Conservation (phyloP, 30 jellyfish, hydroid and myxozoan species). For the Clytia hemisphaerica region DNA sequence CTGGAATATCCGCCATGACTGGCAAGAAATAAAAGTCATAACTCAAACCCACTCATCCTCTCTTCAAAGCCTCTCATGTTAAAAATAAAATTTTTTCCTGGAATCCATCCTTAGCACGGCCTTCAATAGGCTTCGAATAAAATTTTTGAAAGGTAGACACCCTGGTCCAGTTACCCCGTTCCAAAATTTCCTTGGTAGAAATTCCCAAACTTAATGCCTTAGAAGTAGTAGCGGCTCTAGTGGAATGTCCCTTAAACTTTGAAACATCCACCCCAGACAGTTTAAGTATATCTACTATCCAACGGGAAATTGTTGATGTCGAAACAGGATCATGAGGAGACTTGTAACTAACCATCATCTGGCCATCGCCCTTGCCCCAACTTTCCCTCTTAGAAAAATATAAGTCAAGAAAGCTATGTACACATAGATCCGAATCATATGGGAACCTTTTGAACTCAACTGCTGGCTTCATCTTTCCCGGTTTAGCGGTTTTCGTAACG, state of each 20-base stretch:
- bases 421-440: neutral
- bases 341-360: neutral
- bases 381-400: neutral
- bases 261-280: too few species aligned
- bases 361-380: neutral
- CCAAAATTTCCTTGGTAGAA: neutral
- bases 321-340: constrained; percentile 13
- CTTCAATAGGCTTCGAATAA: neutral
- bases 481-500: neutral
- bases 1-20: too few species aligned
- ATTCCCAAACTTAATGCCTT: neutral
- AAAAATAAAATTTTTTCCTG: too few species aligned
- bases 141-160: neutral
- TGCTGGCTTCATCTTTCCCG: constrained; percentile 4
- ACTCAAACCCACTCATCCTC: too few species aligned
- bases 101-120: too few species aligned
- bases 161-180: neutral
- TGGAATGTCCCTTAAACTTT: neutral
- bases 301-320: neutral
- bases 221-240: neutral
- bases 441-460: neutral
- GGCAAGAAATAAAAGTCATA: too few species aligned
- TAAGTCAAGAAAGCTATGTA: neutral
- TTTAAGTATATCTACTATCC: neutral
- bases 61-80: too few species aligned